Evolutionary conservation across 2,113 vertebrate genomes (phyloP).

Genomic region (Brevimyrus niger): DNA sequence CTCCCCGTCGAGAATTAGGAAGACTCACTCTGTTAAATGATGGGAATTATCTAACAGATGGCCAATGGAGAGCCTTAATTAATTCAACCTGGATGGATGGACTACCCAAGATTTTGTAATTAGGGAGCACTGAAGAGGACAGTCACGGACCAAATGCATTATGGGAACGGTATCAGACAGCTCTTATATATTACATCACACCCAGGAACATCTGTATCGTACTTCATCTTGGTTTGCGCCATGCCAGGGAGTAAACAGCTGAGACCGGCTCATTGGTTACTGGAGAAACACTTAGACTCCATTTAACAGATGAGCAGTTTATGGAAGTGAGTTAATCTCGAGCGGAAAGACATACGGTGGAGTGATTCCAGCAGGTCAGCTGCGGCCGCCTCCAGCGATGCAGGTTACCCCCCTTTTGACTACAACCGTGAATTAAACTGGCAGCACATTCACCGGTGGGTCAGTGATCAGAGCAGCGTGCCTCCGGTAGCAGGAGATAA

Average conservation of each 20-base stretch:
- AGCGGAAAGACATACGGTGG: background rate
- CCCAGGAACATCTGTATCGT: background rate
- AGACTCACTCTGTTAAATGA: slow-evolving; percentile 18
- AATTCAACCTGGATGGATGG: slow-evolving; percentile 26
- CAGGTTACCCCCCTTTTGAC: background rate
- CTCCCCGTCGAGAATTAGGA: slow-evolving; percentile 12
- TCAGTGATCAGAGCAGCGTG: background rate
- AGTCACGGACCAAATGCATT: background rate
- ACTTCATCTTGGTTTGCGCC: background rate
- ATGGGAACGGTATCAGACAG: background rate
- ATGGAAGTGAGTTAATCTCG: slow-evolving; percentile 13
- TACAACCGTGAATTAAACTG: slow-evolving; percentile 1
- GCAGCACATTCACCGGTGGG: background rate
- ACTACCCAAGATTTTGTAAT: slow-evolving; percentile 5
- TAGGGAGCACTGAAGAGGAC: slow-evolving; percentile 11
- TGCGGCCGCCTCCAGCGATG: background rate
- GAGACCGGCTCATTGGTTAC: background rate
- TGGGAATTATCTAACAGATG: slow-evolving; percentile 24
- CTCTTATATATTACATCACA: background rate
- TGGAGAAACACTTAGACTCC: slow-evolving; percentile 10
- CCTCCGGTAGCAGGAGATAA: background rate
- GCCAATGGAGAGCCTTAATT: slow-evolving; percentile 14
- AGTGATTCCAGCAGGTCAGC: background rate
- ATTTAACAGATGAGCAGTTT: slow-evolving; percentile 21
- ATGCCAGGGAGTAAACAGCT: slow-evolving; percentile 8